Conservation (phyloP, 1,140 invertebrate genomes). For the Drosophila oshimai region DNA sequence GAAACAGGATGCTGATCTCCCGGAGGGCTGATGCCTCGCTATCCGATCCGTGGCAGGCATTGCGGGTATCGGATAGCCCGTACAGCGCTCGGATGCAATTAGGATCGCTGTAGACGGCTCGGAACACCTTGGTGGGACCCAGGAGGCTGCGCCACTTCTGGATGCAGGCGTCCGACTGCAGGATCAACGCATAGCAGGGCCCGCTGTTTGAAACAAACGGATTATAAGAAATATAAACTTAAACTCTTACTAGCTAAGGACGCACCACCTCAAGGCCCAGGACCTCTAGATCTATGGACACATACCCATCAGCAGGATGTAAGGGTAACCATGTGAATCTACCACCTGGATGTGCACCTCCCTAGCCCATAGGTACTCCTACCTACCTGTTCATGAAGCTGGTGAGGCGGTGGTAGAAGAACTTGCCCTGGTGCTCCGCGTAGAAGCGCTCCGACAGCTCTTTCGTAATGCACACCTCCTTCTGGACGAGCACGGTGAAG, state of each 20-base stretch:
- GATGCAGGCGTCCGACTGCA: conserved; percentile 90
- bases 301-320: no score
- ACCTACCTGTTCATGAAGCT: conserved; percentile 95
- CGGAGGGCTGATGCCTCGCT: conserved; percentile 88
- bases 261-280: no score
- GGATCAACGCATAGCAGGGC: conserved; percentile 89
- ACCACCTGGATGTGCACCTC: no score
- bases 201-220: no score
- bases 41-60: conserved; percentile 96
- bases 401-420: conserved; percentile 93
- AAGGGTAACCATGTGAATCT: no score
- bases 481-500: conserved; percentile 90
- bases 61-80: conserved; percentile 95
- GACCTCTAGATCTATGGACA: no score
- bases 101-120: conserved; percentile 90
- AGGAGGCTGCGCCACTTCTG: conserved; percentile 90
- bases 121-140: conserved; percentile 94
- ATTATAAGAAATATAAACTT: no score
- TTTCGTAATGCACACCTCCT: conserved; percentile 85
- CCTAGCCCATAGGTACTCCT: no score
- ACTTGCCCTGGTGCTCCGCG: conserved; percentile 91
- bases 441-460: conserved; percentile 91
- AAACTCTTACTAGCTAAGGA: no score
- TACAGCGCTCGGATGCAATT: conserved; percentile 90
- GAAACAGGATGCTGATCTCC: conserved; percentile 93